phyloP scores from a whole-genome alignment of 2,113 vertebrate genomes.

The Emydura subglobosa region DNA sequence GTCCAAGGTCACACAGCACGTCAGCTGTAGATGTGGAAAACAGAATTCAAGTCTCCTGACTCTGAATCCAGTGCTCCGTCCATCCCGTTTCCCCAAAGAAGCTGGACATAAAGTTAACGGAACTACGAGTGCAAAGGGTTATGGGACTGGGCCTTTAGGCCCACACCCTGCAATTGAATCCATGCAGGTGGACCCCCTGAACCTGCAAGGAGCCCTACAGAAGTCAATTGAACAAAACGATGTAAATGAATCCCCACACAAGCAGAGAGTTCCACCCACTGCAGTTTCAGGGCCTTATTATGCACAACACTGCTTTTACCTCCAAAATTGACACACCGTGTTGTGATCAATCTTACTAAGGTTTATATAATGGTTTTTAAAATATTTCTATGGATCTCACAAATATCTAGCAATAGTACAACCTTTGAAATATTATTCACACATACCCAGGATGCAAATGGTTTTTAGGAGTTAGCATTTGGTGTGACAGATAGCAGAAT shows the following conservation, averaged over 20 bases:
- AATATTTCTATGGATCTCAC: background rate
- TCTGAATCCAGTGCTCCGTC: background rate
- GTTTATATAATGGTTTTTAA: background rate
- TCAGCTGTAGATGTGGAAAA: background rate
- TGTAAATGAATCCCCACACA: background rate
- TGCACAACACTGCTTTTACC: background rate
- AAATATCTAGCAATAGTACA: background rate
- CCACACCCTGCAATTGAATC: background rate
- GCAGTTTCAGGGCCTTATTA: background rate
- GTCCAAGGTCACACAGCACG: background rate
- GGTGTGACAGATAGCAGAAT: accelerated
- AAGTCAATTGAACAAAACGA: background rate
- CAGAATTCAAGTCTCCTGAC: background rate
- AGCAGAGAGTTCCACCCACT: background rate
- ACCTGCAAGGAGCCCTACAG: background rate
- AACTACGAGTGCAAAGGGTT: background rate
- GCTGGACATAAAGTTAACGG: background rate
- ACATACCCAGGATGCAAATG: background rate
- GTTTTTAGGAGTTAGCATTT: background rate
- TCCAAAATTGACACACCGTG: background rate
- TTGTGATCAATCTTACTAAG: background rate
- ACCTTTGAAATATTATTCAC: background rate
- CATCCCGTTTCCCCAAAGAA: background rate
- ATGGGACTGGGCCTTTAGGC: background rate
- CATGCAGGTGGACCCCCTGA: background rate